Percentiles rank a stretch among this genome's conserved stretches.
These are phyloP conservation scores for Leistus spinibarbis DNA, from an alignment of 2,888 invertebrate genomes.

Conservation along the genomic window DNA sequence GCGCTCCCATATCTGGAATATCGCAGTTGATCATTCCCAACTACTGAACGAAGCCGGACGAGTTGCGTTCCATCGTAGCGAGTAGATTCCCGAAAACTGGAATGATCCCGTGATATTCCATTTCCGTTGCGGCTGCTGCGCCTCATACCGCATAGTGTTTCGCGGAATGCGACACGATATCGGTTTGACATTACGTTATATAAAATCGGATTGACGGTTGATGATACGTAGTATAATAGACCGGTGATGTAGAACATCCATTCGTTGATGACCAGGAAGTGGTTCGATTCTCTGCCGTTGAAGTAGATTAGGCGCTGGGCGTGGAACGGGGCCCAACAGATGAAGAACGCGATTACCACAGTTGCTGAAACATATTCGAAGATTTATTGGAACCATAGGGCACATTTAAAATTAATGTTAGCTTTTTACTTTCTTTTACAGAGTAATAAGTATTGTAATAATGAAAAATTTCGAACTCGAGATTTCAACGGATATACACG, in stretches of 20 bases:
- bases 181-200: conserved; percentile 81
- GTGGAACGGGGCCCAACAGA: conserved; percentile 97
- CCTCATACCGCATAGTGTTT: conserved; percentile 68
- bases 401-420: too few relatives aligned
- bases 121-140: conserved; percentile 57
- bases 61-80: conserved; percentile 37
- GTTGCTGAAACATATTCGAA: conserved; percentile 71
- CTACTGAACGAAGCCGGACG: conserved; percentile 23
- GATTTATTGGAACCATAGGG: not conserved
- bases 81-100: conserved; percentile 66
- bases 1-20: conserved; percentile 28
- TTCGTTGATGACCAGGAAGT: conserved; percentile 72
- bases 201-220: conserved; percentile 82
- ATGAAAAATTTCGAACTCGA: too few relatives aligned
- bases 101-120: conserved; percentile 63
- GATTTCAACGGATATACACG: too few relatives aligned
- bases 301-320: conserved; percentile 85
- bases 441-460: too few relatives aligned
- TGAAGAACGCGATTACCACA: conserved; percentile 91
- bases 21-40: conserved; percentile 8
- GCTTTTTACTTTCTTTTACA: too few relatives aligned
- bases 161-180: conserved; percentile 78
- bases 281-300: conserved; percentile 69
- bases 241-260: conserved; percentile 81
- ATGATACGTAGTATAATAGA: conserved; percentile 79